Percentiles rank a stretch among this genome's conserved stretches.
phyloP scores from a whole-genome alignment of 2,888 invertebrate species.

The Labia minor region DNA sequence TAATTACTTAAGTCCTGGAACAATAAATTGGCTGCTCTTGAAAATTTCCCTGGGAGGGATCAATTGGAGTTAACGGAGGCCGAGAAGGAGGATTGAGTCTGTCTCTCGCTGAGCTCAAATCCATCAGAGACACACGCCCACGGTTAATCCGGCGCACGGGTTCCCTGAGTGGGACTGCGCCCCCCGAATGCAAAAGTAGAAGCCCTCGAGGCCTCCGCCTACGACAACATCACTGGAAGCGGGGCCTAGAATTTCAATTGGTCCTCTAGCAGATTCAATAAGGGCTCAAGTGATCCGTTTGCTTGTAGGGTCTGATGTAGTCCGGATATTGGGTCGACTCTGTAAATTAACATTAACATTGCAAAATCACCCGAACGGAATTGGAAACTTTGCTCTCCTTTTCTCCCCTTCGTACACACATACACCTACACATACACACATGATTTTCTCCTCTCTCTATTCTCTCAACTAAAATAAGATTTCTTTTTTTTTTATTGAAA shows the following conservation, averaged over 20 bases:
- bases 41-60: neutral
- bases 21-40: neutral
- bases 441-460: no score
- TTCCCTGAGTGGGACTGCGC: neutral
- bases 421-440: no score
- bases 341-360: no score
- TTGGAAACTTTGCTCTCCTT: no score
- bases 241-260: neutral
- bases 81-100: slow-evolving; percentile 5
- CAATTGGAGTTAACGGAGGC: slow-evolving; percentile 1
- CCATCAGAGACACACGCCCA: neutral
- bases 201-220: neutral
- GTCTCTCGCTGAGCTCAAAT: neutral
- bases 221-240: neutral
- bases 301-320: no score
- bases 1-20: no score
- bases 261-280: neutral
- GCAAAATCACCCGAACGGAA: no score
- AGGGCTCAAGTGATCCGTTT: neutral
- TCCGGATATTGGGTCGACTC: no score
- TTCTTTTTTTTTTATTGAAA: no score
- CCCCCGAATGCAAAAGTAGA: neutral
- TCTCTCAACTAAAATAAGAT: no score
- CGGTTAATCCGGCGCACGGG: neutral
- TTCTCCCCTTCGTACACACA: no score